Evolutionary conservation across 2,888 invertebrate genomes (phyloP).

Genomic region (Drosophila differens): DNA sequence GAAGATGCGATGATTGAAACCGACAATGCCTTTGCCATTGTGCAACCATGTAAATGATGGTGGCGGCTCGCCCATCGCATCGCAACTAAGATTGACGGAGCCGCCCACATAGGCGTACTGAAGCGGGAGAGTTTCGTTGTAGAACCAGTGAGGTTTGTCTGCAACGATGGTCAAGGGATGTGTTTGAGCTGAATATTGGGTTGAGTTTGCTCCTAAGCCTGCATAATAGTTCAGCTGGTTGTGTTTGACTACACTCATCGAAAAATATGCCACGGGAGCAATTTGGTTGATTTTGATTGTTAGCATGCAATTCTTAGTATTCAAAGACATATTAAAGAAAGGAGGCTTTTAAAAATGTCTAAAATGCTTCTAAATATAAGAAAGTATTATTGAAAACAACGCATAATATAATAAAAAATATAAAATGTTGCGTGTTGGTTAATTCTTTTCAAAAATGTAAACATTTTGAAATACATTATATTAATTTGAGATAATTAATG

Average conservation of each 20-base stretch:
- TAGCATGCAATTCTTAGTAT: neutral
- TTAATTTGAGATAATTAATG: neutral
- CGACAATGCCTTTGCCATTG: constrained; percentile 81
- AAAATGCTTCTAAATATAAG: neutral
- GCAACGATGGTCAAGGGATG: constrained; percentile 20
- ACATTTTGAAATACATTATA: neutral
- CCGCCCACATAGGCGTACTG: constrained; percentile 86
- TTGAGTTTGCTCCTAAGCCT: constrained; percentile 4
- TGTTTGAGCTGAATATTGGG: constrained; percentile 1
- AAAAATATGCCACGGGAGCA: neutral
- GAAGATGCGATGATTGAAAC: constrained; percentile 83
- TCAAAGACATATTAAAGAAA: neutral
- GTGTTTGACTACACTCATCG: constrained; percentile 7
- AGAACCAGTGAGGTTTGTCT: constrained; percentile 84
- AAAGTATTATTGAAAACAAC: neutral
- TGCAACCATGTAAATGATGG: constrained; percentile 87
- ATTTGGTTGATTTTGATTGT: neutral
- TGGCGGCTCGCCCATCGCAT: constrained; percentile 87
- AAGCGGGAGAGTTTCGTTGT: constrained; percentile 76
- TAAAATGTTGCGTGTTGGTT: neutral
- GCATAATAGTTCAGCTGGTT: constrained; percentile 21
- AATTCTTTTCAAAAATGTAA: neutral
- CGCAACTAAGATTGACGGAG: constrained; percentile 88
- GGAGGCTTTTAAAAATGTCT: neutral
- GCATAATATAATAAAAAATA: neutral